These are phyloP conservation scores for Pangasius djambal DNA, from an alignment of 2,797 vertebrate genomes.

Conservation along the genomic window DNA sequence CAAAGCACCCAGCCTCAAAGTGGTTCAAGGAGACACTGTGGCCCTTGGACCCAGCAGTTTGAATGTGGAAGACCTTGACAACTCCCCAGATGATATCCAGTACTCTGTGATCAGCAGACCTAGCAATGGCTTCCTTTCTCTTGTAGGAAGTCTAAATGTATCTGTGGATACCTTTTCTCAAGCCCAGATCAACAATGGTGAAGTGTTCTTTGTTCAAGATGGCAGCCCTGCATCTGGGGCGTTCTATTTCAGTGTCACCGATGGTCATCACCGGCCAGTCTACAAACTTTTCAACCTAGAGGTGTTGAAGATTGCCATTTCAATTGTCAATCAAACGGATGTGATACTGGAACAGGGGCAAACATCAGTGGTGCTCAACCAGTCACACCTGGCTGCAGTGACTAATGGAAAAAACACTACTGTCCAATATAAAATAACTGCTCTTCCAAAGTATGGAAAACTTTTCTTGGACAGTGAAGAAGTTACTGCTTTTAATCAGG, in stretches of 20 bases:
- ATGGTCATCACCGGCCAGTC: slow-evolving; percentile 86
- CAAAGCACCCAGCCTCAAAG: slow-evolving; percentile 78
- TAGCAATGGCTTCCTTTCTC: slow-evolving; percentile 86
- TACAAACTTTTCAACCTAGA: slow-evolving; percentile 91
- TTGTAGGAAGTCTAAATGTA: slow-evolving; percentile 70
- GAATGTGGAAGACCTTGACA: slow-evolving; percentile 85
- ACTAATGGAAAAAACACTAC: slow-evolving; percentile 82
- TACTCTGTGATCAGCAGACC: slow-evolving; percentile 83
- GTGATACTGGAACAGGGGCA: slow-evolving; percentile 81
- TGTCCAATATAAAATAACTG: slow-evolving; percentile 79
- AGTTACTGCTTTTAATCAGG: slow-evolving; percentile 78
- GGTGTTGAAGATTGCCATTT: slow-evolving; percentile 78
- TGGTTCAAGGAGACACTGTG: slow-evolving; percentile 81
- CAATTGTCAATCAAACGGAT: slow-evolving; percentile 78
- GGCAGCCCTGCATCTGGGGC: slow-evolving; percentile 82
- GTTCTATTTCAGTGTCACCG: slow-evolving; percentile 92
- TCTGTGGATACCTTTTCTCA: slow-evolving; percentile 82
- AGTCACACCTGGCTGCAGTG: slow-evolving; percentile 78
- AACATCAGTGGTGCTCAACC: slow-evolving; percentile 75
- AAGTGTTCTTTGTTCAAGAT: slow-evolving; percentile 86
- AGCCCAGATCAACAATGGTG: slow-evolving; percentile 80
- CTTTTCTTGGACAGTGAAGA: slow-evolving; percentile 73
- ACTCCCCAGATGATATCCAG: slow-evolving; percentile 79
- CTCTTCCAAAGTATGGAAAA: slow-evolving; percentile 76
- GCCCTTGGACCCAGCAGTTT: slow-evolving; percentile 78